Conservation (phyloP, 2,888 invertebrate species). For the Pristionchus fissidentatus region DNA sequence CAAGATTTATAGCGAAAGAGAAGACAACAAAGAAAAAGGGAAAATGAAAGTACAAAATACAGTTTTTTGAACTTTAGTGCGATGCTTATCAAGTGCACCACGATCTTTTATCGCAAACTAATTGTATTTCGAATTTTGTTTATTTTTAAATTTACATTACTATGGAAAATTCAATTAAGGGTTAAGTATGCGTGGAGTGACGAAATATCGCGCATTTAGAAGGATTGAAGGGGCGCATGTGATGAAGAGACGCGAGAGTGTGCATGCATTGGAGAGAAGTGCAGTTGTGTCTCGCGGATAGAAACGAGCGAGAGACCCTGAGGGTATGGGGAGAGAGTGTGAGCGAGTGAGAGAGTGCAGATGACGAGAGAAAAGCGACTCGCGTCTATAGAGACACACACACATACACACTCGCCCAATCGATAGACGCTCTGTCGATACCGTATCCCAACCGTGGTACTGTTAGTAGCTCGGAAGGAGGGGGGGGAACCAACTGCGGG, state of each 20-base stretch:
- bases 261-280: conserved; percentile 20
- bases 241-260: conserved; percentile 1
- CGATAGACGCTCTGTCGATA: background rate
- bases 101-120: background rate
- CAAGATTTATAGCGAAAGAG: too few species aligned
- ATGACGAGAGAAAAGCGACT: conserved; percentile 27
- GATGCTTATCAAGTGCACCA: background rate
- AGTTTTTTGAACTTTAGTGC: background rate
- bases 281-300: conserved; percentile 28
- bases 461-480: background rate
- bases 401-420: background rate
- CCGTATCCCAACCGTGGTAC: background rate
- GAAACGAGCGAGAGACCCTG: conserved; percentile 5
- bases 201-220: background rate
- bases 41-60: background rate
- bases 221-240: background rate
- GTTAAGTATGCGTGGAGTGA: too few species aligned
- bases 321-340: conserved; percentile 16
- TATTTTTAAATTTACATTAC: background rate
- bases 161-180: too few species aligned
- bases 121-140: background rate
- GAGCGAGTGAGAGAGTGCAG: conserved; percentile 19
- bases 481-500: background rate
- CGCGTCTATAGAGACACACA: conserved; percentile 41
- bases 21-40: too few species aligned